Conservation (phyloP, 2,888 invertebrate genomes). For the Aradus depressus region DNA sequence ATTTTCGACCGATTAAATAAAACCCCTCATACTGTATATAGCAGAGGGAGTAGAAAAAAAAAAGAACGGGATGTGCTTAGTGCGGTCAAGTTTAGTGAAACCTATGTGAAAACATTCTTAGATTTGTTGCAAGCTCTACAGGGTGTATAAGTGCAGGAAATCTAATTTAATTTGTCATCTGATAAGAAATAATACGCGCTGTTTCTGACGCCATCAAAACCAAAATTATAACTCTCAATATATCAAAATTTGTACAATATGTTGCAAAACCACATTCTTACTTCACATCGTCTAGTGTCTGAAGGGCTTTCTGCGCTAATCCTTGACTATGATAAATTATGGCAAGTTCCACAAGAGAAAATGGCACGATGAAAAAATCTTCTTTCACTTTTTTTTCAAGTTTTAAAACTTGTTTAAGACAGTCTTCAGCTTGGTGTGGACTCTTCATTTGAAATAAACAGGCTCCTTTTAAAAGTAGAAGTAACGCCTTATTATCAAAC, state of each 20-base stretch:
- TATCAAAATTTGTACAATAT: background rate
- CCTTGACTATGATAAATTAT: slow-evolving; percentile 62
- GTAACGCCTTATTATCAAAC: slow-evolving; percentile 59
- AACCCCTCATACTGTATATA: too few relatives aligned
- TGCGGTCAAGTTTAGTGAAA: too few relatives aligned
- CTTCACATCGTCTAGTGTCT: slow-evolving; percentile 72
- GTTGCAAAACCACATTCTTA: slow-evolving; percentile 38
- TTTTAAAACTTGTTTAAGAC: slow-evolving; percentile 50
- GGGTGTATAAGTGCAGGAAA: background rate
- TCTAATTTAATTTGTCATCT: background rate
- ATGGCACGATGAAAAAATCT: slow-evolving; percentile 75
- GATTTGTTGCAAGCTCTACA: too few relatives aligned
- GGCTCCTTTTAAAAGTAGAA: slow-evolving; percentile 69
- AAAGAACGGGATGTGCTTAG: too few relatives aligned
- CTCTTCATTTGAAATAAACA: slow-evolving; percentile 68
- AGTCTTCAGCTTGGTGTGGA: slow-evolving; percentile 64
- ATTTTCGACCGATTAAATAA: too few relatives aligned
- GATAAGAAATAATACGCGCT: background rate
- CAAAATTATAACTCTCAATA: too few relatives aligned
- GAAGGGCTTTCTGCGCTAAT: slow-evolving; percentile 52
- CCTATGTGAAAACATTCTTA: too few relatives aligned
- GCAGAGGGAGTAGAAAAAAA: too few relatives aligned
- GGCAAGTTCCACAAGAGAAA: slow-evolving; percentile 74
- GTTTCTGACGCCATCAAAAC: too few relatives aligned
- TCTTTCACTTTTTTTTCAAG: slow-evolving; percentile 63